Evolutionary conservation across 2,797 vertebrate species (phyloP), one percentile per base, ranked within the genome.

Genomic region (Momotus momota): DNA sequence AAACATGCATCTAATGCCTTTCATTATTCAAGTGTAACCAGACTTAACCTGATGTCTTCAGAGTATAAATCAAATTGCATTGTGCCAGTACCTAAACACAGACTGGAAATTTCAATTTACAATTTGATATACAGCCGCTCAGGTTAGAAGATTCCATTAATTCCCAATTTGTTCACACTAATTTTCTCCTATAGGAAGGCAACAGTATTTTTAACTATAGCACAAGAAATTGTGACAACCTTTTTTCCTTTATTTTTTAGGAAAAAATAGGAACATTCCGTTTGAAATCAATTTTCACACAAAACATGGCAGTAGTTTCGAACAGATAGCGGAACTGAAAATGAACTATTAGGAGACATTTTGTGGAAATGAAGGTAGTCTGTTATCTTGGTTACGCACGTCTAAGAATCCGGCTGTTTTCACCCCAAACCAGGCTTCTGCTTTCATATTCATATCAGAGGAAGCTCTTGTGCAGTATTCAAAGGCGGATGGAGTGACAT

Each of bases 81-180:
- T 71, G 86, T 81, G 74, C 49, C 69, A 82, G 60, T 31, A 77
- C 83, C 81, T 86, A 89, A 86, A 95, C 60, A 72, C 79, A 92
- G 81, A 43, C 31, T 66, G 74, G 45, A 94, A 90, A 94, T 90
- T 88, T 86, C 88, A 82, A 80, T 92, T 95, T 94, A 61, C 70
- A 81, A 11, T 82, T 61, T 95, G 75, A 93, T 78, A 58, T 5
- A 91, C 67, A 74, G 40, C 67, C 73, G 51, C 69, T 78, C 16
- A 6, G 49, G 35, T 78, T 74, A 40, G 81, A 69, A 61, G 60
- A 92, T 58, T 52, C 60, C 60, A 73, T 86, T 88, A 81, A 87
- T 88, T 61, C 81, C 81, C 86, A 22, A 51, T 77, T 94, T 77
- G 62, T 43, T 95, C 75, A 26, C 73, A 19, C 20, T 69, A 15